phyloP scores from a whole-genome alignment of 2,797 vertebrate genomes.

The Chloroceryle inda region DNA sequence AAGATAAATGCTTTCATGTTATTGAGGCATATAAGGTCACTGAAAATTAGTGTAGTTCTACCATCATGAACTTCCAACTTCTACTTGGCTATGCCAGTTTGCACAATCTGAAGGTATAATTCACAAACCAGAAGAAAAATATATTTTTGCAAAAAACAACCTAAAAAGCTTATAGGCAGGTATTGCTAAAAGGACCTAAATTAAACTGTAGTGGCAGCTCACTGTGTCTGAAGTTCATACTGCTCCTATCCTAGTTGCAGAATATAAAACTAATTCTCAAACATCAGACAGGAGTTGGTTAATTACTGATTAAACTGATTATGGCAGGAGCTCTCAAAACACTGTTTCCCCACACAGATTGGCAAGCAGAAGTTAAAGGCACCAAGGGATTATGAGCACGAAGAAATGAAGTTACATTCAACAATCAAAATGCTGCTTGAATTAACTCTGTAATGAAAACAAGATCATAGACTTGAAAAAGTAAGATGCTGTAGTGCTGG shows the following conservation, averaged over 20 bases:
- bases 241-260: neutral
- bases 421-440: neutral
- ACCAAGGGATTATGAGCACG: neutral
- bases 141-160: neutral
- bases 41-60: neutral
- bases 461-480: neutral
- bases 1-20: rapidly evolving
- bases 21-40: neutral
- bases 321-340: neutral
- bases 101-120: neutral
- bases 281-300: neutral
- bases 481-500: neutral
- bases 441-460: neutral
- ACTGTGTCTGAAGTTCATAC: neutral
- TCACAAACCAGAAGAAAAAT: neutral
- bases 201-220: neutral
- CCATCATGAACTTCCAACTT: neutral
- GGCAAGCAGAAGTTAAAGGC: neutral
- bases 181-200: neutral
- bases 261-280: neutral
- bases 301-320: neutral
- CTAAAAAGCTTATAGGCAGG: neutral
- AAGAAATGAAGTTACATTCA: neutral
- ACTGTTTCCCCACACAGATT: neutral
- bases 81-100: neutral